These are phyloP conservation scores for Brachionus plicatilis DNA, from an alignment of 1,140 invertebrate species.

Conservation along the genomic window DNA sequence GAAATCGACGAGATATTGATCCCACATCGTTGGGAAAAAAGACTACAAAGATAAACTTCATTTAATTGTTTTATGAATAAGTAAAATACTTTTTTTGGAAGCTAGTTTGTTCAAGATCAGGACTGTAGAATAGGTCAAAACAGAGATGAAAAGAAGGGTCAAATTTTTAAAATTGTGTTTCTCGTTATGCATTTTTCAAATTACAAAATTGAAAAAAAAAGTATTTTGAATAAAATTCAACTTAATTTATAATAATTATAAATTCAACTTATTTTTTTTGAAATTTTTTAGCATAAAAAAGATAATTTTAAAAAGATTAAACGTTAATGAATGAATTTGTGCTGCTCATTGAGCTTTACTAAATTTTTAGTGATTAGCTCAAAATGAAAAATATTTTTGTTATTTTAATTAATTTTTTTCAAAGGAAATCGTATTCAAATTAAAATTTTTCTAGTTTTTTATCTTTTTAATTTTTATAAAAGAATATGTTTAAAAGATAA, in stretches of 20 bases:
- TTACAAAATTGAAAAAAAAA: not conserved
- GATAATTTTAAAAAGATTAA: not conserved
- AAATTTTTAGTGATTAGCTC: not conserved
- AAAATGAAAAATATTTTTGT: not conserved
- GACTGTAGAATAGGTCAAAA: not conserved
- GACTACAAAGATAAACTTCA: not conserved
- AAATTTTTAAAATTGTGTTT: slow-evolving; percentile 3
- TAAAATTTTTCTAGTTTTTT: too few relatives aligned
- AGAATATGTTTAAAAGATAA: too few relatives aligned
- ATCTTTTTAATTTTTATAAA: too few relatives aligned
- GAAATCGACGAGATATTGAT: not conserved
- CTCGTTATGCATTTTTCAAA: not conserved
- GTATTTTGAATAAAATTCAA: not conserved
- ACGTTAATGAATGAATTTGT: not conserved
- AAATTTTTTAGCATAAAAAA: not conserved
- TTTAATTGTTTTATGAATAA: too few relatives aligned
- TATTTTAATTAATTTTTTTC: not conserved
- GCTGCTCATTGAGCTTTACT: not conserved
- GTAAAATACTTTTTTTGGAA: slow-evolving; percentile 1
- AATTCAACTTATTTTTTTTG: not conserved
- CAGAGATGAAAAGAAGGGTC: not conserved
- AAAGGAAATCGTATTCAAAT: not conserved
- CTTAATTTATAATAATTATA: not conserved
- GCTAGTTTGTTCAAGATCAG: not conserved
- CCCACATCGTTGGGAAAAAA: slow-evolving; percentile 5